Percentiles rank a stretch among this genome's conserved stretches.
Conservation (phyloP, 35 echinoderm and acorn worm genomes). For the Patiria miniata region DNA sequence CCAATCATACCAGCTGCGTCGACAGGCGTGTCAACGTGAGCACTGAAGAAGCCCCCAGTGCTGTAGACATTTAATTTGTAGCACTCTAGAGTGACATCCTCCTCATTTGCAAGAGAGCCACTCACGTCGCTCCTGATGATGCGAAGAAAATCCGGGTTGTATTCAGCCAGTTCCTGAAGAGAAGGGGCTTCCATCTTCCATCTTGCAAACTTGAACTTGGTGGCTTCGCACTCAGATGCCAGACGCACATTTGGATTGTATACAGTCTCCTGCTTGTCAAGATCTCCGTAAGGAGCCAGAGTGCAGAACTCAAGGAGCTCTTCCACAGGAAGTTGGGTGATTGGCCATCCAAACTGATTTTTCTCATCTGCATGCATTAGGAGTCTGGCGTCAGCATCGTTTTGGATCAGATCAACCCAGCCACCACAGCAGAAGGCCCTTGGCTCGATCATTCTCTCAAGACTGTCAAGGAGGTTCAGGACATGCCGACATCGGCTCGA, state of each 20-base stretch:
- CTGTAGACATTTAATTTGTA: neutral
- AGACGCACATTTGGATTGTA: conserved; percentile 11
- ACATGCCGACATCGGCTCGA: neutral
- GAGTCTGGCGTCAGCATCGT: neutral
- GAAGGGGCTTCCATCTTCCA: too few relatives aligned
- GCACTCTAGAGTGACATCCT: neutral
- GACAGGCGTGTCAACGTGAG: neutral
- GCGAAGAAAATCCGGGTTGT: neutral
- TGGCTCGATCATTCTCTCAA: neutral
- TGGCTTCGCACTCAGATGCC: neutral
- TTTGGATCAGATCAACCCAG: neutral
- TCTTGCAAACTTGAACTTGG: neutral
- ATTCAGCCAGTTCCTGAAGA: too few relatives aligned
- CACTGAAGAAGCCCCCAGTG: conserved; percentile 3
- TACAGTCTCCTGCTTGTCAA: neutral
- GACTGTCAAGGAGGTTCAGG: neutral
- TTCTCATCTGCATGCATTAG: neutral
- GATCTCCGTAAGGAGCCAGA: neutral
- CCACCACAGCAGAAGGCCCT: conserved; percentile 11
- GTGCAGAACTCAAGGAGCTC: neutral
- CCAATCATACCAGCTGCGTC: conserved; percentile 2
- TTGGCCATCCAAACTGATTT: neutral
- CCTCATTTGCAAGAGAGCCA: neutral
- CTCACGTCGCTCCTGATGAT: neutral
- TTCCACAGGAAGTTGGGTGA: neutral